Percentiles rank a stretch among this genome's conserved stretches.
Evolutionary conservation across 2,797 vertebrate genomes (phyloP).

Genomic region (Oreonectes daqikongensis): DNA sequence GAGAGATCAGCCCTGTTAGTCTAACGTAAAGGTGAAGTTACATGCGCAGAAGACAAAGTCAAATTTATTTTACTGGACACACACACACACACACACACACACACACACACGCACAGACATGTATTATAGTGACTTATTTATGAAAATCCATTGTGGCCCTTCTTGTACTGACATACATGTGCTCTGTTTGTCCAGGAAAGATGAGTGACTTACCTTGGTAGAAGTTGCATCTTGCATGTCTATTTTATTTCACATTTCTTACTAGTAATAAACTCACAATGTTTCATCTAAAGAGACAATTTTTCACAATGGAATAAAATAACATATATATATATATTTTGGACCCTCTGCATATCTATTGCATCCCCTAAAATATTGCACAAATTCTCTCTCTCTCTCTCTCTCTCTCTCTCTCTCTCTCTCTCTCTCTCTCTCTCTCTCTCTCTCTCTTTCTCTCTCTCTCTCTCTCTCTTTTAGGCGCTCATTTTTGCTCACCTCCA

Average conservation of each 20-base stretch:
- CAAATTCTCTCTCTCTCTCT: background rate
- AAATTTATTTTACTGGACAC: constrained; percentile 73
- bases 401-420: background rate
- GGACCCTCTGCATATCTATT: background rate
- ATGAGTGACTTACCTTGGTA: too few species aligned
- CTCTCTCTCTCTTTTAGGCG: too few species aligned
- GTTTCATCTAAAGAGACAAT: too few species aligned
- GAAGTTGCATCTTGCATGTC: too few species aligned
- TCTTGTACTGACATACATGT: constrained; percentile 7
- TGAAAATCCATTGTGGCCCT: background rate
- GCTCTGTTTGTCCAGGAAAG: background rate
- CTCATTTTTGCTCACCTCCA: constrained; percentile 54
- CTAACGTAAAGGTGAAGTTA: constrained; percentile 69
- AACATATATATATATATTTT: background rate
- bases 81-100: constrained; percentile 41
- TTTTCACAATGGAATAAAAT: too few species aligned
- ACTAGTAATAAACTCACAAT: too few species aligned
- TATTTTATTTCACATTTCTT: too few species aligned
- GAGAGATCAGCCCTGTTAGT: constrained; percentile 78
- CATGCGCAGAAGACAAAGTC: constrained; percentile 77
- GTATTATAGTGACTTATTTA: constrained; percentile 16
- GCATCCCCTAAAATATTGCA: too few species aligned
- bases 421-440: background rate
- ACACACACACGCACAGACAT: constrained; percentile 43
- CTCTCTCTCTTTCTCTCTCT: background rate